Conservation (phyloP, 2,113 vertebrate genomes). For the Lepus americanus region DNA sequence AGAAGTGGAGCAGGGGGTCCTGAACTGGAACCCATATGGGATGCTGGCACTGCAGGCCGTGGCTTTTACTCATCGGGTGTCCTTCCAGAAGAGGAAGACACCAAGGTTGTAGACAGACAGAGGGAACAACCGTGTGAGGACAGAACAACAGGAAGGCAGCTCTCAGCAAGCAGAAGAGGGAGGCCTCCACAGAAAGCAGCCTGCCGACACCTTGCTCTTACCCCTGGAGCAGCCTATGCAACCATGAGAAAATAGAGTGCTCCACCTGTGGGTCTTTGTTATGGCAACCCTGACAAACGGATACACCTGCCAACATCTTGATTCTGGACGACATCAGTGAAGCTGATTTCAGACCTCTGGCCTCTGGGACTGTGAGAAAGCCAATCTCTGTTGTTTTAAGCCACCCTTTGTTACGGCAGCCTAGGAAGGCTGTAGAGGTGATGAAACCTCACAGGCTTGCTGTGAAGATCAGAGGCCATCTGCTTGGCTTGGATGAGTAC, state of each 20-base stretch:
- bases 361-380: background rate
- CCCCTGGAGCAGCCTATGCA: background rate
- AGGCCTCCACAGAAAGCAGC: background rate
- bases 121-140: background rate
- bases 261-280: background rate
- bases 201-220: background rate
- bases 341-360: background rate
- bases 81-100: background rate
- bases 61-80: background rate
- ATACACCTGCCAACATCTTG: background rate
- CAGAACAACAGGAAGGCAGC: background rate
- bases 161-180: background rate
- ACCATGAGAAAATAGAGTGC: background rate
- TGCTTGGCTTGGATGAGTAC: background rate
- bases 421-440: background rate
- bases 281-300: background rate
- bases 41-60: no score
- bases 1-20: no score
- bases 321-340: background rate
- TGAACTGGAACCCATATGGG: no score
- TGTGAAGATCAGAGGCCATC: background rate
- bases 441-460: background rate
- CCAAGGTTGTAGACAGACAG: background rate
- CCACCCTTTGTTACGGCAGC: background rate
- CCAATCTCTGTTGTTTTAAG: background rate